Evolutionary conservation across 2,797 vertebrate species (phyloP).

Genomic region (Capromys pilorides): DNA sequence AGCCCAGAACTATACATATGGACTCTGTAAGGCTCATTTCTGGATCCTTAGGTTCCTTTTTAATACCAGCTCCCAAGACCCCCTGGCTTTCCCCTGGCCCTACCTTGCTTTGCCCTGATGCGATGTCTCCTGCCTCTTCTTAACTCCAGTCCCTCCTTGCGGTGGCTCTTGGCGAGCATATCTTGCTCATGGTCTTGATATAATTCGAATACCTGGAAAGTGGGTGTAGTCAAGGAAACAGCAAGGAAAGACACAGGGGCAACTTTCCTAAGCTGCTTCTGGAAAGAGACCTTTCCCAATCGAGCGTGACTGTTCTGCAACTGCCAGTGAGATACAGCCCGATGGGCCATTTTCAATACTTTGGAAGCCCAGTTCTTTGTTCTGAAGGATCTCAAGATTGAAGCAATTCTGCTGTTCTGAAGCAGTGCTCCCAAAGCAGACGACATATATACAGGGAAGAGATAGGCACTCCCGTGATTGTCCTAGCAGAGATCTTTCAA

Average conservation of each 20-base stretch:
- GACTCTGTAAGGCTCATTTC: not conserved
- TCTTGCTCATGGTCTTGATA: not conserved
- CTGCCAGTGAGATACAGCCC: not conserved
- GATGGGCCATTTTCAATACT: not conserved
- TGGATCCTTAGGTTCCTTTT: not conserved
- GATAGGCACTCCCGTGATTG: not conserved
- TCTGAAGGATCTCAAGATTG: slow-evolving; percentile 28
- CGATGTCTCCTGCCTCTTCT: not conserved
- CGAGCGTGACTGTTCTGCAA: not conserved
- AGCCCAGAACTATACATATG: no score
- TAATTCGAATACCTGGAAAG: not conserved
- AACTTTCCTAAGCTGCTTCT: not conserved
- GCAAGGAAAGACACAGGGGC: not conserved
- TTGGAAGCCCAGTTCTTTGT: not conserved
- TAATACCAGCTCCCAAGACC: not conserved
- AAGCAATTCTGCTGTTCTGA: not conserved
- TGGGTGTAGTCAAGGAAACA: not conserved
- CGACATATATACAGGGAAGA: not conserved
- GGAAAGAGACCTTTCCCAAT: not conserved
- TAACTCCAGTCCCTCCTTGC: not conserved
- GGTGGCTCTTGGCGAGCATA: not conserved
- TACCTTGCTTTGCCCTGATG: not conserved
- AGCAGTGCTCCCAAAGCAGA: not conserved
- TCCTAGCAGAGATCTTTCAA: not conserved
- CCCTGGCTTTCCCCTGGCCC: not conserved